A percentile compares a stretch with the other conserved stretches of the same genome.
Conservation (phyloP, 2,888 invertebrate species). For the Brenthis daphne region DNA sequence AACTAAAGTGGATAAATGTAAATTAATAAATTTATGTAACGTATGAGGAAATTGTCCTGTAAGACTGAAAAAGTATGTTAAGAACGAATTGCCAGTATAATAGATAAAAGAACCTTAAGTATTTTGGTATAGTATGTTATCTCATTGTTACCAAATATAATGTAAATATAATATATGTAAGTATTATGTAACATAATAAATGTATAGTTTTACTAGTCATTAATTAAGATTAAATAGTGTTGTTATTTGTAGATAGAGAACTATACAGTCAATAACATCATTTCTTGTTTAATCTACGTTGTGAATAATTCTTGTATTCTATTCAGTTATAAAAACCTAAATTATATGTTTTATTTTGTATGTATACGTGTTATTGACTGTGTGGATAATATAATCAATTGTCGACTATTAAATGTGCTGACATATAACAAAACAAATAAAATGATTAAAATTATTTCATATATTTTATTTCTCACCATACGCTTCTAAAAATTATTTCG, state of each 20-base stretch:
- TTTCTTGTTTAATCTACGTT: constrained; percentile 23
- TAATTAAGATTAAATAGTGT: constrained; percentile 68
- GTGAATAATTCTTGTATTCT: constrained; percentile 31
- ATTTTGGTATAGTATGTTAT: constrained; percentile 74
- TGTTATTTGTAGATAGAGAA: constrained; percentile 54
- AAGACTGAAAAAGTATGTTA: constrained; percentile 75
- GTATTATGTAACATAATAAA: constrained; percentile 57
- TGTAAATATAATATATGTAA: constrained; percentile 66
- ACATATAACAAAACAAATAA: constrained; percentile 61
- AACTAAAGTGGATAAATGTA: constrained; percentile 27
- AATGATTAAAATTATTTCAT: constrained; percentile 49
- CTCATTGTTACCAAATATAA: constrained; percentile 82
- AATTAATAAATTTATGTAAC: constrained; percentile 31
- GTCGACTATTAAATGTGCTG: constrained; percentile 67
- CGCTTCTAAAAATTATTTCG: too few relatives aligned
- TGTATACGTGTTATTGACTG: constrained; percentile 36
- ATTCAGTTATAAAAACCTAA: constrained; percentile 34
- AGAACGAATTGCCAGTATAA: constrained; percentile 71
- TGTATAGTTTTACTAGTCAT: constrained; percentile 79
- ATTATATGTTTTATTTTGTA: constrained; percentile 35
- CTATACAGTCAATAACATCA: constrained; percentile 39
- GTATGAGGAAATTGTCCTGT: constrained; percentile 50
- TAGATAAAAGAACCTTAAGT: constrained; percentile 60
- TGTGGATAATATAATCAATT: constrained; percentile 50
- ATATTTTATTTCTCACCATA: constrained; percentile 38